Evolutionary conservation across 2,797 vertebrate species (phyloP), one percentile per base, ranked within the genome.

Genomic region (Pipistrellus kuhlii): DNA sequence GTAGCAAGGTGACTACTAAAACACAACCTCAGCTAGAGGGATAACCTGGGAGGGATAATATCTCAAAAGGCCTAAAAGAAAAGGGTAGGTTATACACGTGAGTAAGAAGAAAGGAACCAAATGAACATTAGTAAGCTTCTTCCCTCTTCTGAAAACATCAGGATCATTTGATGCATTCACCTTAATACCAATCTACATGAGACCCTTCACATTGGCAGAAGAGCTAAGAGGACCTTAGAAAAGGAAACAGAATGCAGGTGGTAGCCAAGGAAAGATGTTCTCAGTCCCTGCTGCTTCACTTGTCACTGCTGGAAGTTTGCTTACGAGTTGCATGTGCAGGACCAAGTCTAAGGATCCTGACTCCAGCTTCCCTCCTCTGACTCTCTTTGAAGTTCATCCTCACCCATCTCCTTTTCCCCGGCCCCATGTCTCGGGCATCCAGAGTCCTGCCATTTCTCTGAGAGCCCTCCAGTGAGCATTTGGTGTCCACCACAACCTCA

Each of bases 151-250:
- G 41, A 71, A 92, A 77, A 25, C 14, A 46, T 64, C 46, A 15
- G 8, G 38, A 35, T 55, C 75, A 72, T 13, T 59, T 51, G n/a
- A 53, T 72, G 7, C 25, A 53, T 77, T 66, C 20, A 55, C 62
- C 77, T 83, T 93, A 73, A 88, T 76, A 64, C 23, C 55, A n/a
- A 17, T 44, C 55, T 5, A 48, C 78, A 25, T 38, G 32, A 46
- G 77, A 71, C 62, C 44, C 57, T 68, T 84, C 23, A 77, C 46
- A 20, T 90, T 83, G 81, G 78, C n/a, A 75, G 80, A 92, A 76
- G 76, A 53, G 15, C 69, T 71, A 75, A 85, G 27, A 81, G 57
- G 21, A 20, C 44, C 64, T 44, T 35, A 1, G 66, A 51, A 90
- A 85, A 88, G 17, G 69, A 71, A 13, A 20, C n/a, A 72, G 53